Conservation (phyloP, 2,113 vertebrate genomes). For the Gadus macrocephalus region DNA sequence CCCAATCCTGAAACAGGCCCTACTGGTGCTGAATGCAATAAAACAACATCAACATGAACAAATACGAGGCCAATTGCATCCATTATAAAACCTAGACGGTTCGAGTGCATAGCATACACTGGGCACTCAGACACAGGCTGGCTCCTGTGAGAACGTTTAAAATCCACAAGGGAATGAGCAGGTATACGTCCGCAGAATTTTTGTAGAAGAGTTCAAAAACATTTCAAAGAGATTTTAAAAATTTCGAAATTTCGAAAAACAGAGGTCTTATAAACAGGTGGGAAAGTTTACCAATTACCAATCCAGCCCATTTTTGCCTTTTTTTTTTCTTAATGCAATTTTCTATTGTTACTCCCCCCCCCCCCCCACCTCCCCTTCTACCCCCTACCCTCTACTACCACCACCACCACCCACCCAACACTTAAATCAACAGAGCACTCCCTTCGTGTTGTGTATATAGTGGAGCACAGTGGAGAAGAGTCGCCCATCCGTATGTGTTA, state of each 20-base stretch:
- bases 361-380: too few relatives aligned
- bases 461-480: slow-evolving; percentile 62
- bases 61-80: slow-evolving; percentile 25
- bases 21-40: slow-evolving; percentile 53
- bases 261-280: slow-evolving; percentile 67
- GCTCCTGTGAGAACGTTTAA: slow-evolving; percentile 78
- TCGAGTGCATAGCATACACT: slow-evolving; percentile 37
- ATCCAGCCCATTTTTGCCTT: slow-evolving; percentile 43
- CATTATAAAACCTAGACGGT: slow-evolving; percentile 30
- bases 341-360: slow-evolving; percentile 54
- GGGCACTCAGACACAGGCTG: slow-evolving; percentile 76
- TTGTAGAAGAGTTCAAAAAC: slow-evolving; percentile 45
- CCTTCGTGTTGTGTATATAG: slow-evolving; percentile 68
- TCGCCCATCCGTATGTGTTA: slow-evolving; percentile 33
- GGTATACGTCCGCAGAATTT: slow-evolving; percentile 57
- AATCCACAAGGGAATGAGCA: slow-evolving; percentile 60
- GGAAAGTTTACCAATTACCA: slow-evolving; percentile 59
- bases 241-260: slow-evolving; percentile 76
- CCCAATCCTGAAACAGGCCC: slow-evolving; percentile 40
- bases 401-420: slow-evolving; percentile 54
- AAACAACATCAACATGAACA: slow-evolving; percentile 41
- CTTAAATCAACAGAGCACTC: slow-evolving; percentile 68
- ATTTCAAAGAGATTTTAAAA: slow-evolving; percentile 54
- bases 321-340: slow-evolving; percentile 38
- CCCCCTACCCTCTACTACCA: not conserved